Evolutionary conservation across 2,888 invertebrate species (phyloP).

Genomic region (Cephus pulcher): DNA sequence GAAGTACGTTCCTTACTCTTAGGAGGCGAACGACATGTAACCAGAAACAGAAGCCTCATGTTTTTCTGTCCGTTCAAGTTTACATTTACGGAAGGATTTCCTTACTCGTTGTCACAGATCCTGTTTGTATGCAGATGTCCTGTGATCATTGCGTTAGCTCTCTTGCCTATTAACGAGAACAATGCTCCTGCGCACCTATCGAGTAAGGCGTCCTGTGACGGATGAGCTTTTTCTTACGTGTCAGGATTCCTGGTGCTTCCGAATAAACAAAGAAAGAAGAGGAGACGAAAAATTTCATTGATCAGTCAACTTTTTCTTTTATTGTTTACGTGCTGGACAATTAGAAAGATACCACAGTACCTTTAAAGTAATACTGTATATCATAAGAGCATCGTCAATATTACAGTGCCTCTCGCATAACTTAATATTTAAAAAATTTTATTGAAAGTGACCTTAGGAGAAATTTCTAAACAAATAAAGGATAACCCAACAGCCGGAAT

Average conservation of each 20-base stretch:
- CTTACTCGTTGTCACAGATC: constrained; percentile 48
- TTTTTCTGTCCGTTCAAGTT: constrained; percentile 37
- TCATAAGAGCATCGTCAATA: not conserved
- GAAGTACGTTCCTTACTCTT: constrained; percentile 34
- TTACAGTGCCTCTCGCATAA: not conserved
- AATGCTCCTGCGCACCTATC: constrained; percentile 26
- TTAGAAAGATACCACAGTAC: not conserved
- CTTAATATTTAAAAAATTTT: not conserved
- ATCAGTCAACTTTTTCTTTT: not conserved
- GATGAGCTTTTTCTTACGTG: not conserved
- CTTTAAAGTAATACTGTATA: not conserved
- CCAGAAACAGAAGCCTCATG: constrained; percentile 33
- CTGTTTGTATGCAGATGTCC: constrained; percentile 50
- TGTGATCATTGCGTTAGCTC: constrained; percentile 33
- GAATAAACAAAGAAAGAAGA: not conserved
- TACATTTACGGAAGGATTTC: constrained; percentile 56
- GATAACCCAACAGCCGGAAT: not conserved
- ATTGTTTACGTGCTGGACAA: not conserved
- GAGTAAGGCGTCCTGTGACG: not conserved
- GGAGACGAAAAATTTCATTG: not conserved
- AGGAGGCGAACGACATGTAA: constrained; percentile 42
- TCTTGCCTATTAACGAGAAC: constrained; percentile 38
- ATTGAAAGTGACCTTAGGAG: not conserved
- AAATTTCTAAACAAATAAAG: not conserved
- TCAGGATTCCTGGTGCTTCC: not conserved